Conservation (phyloP, 2,888 invertebrate species). For the Ditula angustiorana region DNA sequence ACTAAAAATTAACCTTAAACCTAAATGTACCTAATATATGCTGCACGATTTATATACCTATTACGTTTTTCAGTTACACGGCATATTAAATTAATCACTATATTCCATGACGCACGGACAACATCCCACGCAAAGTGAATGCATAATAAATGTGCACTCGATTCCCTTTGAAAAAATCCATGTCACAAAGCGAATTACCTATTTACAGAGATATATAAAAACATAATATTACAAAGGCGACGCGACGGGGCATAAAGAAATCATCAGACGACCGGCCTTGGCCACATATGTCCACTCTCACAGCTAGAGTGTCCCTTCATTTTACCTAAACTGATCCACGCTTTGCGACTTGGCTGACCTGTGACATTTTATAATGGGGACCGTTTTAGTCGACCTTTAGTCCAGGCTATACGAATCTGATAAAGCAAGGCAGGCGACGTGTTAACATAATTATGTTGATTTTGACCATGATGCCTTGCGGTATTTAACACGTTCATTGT, state of each 20-base stretch:
- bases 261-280: conserved; percentile 11
- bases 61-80: not conserved
- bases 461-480: not conserved
- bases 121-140: conserved; percentile 18
- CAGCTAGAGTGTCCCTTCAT: not conserved
- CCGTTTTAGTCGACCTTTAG: not conserved
- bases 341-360: not conserved
- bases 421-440: not conserved
- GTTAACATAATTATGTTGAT: not conserved
- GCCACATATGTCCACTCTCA: not conserved
- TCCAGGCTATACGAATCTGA: not conserved
- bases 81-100: conserved; percentile 4
- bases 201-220: conserved; percentile 3
- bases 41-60: not conserved
- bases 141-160: conserved; percentile 29
- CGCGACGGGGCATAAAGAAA: conserved; percentile 28
- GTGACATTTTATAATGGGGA: not conserved
- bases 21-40: too few species aligned
- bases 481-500: not conserved
- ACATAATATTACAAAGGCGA: conserved; percentile 23
- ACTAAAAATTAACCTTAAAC: too few species aligned
- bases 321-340: not conserved
- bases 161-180: conserved; percentile 16
- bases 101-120: not conserved
- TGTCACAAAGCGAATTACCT: conserved; percentile 2